These are phyloP conservation scores for Sciurus vulgaris DNA, from an alignment of 2,797 vertebrate species.

Conservation along the genomic window DNA sequence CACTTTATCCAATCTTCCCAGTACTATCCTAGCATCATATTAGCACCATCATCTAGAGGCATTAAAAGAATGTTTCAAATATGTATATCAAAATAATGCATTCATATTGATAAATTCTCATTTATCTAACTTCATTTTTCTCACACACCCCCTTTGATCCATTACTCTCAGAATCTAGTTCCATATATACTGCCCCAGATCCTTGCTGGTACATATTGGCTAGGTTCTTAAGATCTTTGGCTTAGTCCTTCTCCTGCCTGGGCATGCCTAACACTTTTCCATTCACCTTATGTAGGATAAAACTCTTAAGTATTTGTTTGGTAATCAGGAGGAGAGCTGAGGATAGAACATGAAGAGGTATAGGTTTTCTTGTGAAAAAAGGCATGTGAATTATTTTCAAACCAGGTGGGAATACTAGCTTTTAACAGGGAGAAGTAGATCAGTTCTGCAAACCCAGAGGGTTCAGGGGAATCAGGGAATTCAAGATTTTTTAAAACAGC, in stretches of 20 bases:
- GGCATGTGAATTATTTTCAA: background rate
- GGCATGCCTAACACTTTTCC: background rate
- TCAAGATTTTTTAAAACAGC: background rate
- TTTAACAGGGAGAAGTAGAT: background rate
- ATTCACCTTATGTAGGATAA: background rate
- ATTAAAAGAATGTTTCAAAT: background rate
- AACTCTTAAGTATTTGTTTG: background rate
- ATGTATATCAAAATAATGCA: background rate
- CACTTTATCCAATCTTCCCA: conserved; percentile 28
- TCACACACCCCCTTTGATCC: background rate
- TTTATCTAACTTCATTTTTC: background rate
- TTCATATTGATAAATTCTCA: background rate
- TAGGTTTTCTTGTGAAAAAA: background rate
- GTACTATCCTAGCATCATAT: background rate
- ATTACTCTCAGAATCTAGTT: background rate
- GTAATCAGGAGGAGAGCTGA: background rate
- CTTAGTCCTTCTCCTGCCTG: background rate
- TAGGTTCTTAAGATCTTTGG: conserved; percentile 1
- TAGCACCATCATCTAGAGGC: background rate
- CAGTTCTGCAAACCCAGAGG: background rate
- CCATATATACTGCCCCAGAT: background rate
- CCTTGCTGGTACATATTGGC: background rate
- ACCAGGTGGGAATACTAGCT: background rate
- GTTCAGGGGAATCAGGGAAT: background rate
- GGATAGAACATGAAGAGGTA: background rate